These are phyloP conservation scores for Tragelaphus imberbis DNA, from an alignment of 2,113 vertebrate genomes.

Conservation along the genomic window DNA sequence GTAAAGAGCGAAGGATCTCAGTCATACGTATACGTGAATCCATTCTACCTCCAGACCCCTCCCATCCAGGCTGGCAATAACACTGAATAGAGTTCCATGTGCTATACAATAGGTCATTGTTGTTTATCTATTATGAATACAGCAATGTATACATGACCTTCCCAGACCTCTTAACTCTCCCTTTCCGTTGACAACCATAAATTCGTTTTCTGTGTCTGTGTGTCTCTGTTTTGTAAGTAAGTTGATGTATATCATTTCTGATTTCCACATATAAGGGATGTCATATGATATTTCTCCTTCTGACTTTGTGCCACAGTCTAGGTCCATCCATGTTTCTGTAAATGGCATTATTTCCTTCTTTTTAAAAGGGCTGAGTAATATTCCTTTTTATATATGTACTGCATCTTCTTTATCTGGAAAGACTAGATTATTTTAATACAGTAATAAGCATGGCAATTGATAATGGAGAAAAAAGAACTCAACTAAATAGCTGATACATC, in stretches of 20 bases:
- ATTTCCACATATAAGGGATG: neutral
- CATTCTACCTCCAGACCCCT: neutral
- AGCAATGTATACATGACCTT: neutral
- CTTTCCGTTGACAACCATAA: neutral
- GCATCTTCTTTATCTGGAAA: neutral
- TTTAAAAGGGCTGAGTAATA: neutral
- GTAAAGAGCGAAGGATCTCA: neutral
- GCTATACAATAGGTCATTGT: neutral
- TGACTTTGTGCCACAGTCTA: neutral
- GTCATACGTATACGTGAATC: neutral
- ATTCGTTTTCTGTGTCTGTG: neutral
- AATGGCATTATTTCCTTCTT: neutral
- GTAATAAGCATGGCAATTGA: neutral
- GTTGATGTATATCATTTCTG: neutral
- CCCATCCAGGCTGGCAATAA: neutral
- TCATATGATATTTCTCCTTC: neutral
- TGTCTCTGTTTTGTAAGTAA: neutral
- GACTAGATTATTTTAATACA: neutral
- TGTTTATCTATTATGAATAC: neutral
- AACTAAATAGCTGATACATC: neutral
- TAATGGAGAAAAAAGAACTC: neutral
- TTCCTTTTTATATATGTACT: neutral
- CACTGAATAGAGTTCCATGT: neutral
- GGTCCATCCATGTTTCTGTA: neutral
- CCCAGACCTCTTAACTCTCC: neutral